These are phyloP conservation scores for Carcharodon carcharias DNA, from an alignment of 2,797 vertebrate species.

Conservation along the genomic window DNA sequence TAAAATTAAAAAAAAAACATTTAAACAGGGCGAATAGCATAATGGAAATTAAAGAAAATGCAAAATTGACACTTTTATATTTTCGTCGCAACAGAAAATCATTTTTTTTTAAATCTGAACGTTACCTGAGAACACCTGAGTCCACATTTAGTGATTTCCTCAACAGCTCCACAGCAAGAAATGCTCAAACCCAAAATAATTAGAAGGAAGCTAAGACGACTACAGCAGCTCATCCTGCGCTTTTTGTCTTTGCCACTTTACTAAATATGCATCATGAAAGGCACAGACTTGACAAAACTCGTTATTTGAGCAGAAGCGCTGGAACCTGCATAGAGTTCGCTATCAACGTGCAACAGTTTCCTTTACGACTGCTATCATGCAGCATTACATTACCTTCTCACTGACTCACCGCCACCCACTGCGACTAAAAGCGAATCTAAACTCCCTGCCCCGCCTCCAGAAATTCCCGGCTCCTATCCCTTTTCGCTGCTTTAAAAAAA, in stretches of 20 bases:
- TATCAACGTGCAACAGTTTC: not conserved
- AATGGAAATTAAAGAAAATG: not conserved
- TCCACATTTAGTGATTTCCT: constrained; percentile 54
- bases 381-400: too few species aligned
- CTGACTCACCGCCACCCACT: not conserved
- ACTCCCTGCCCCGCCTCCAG: not conserved
- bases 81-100: not conserved
- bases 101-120: not conserved
- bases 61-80: not conserved
- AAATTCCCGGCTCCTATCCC: not conserved
- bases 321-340: not conserved
- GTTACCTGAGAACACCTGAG: constrained; percentile 60
- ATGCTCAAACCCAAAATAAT: constrained; percentile 46
- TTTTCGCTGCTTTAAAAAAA: not conserved
- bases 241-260: not conserved
- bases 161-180: constrained; percentile 48
- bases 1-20: not conserved
- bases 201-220: not conserved
- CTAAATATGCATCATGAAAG: not conserved
- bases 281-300: too few species aligned
- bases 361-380: not conserved
- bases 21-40: not conserved
- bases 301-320: not conserved
- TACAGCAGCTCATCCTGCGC: not conserved
- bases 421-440: not conserved